These are phyloP conservation scores for Pasiphila rectangulata DNA, from an alignment of 2,888 invertebrate genomes.

Conservation along the genomic window DNA sequence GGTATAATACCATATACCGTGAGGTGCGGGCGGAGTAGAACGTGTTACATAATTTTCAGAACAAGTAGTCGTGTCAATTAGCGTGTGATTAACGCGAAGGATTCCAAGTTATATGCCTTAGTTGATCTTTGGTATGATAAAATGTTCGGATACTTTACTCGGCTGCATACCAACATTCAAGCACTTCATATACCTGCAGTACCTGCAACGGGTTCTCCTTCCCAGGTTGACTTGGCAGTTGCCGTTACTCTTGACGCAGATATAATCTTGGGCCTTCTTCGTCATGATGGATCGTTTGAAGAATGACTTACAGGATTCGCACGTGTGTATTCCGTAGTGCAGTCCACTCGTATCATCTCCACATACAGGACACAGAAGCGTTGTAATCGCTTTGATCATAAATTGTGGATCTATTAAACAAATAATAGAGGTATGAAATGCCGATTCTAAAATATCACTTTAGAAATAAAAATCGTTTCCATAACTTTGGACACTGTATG, in stretches of 20 bases:
- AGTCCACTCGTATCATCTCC: conserved; percentile 42
- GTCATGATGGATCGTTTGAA: conserved; percentile 50
- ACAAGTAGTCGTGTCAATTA: too few relatives aligned
- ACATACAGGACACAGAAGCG: conserved; percentile 44
- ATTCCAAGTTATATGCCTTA: too few relatives aligned
- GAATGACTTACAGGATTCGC: conserved; percentile 56
- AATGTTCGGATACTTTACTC: too few relatives aligned
- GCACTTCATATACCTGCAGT: conserved; percentile 48
- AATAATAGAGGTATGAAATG: neutral
- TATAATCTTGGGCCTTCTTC: conserved; percentile 42
- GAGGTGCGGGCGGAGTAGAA: too few relatives aligned
- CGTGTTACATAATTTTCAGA: too few relatives aligned
- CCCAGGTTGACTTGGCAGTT: conserved; percentile 40
- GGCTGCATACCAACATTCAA: conserved; percentile 44
- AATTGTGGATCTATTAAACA: neutral
- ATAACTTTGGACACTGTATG: too few relatives aligned
- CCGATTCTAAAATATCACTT: too few relatives aligned
- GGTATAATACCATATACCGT: too few relatives aligned
- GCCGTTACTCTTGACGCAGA: conserved; percentile 31
- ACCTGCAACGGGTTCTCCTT: conserved; percentile 49
- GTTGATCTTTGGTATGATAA: too few relatives aligned
- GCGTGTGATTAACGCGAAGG: too few relatives aligned
- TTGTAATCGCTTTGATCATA: neutral
- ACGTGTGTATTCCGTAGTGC: conserved; percentile 50
- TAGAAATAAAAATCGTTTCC: too few relatives aligned